Evolutionary conservation across 2,113 vertebrate genomes (phyloP).

Genomic region (Barbus barbus): DNA sequence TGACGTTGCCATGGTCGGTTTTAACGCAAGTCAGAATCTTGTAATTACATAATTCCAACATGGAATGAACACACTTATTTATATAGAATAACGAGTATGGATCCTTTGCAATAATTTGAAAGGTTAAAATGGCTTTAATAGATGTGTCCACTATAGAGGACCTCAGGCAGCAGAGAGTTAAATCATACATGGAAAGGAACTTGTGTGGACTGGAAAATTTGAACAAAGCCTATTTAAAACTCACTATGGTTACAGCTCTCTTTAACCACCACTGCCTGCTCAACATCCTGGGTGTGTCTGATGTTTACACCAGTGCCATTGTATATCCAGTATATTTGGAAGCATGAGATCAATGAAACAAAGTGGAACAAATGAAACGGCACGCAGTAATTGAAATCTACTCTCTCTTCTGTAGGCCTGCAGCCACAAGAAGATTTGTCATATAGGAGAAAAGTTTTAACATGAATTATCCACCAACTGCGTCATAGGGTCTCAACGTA

Average conservation of each 20-base stretch:
- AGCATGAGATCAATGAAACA: neutral
- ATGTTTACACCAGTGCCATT: slow-evolving; percentile 11
- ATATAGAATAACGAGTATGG: neutral
- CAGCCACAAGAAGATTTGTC: neutral
- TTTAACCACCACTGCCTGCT: slow-evolving; percentile 14
- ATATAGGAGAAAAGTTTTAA: slow-evolving; percentile 10
- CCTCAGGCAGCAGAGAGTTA: neutral
- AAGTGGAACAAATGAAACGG: neutral
- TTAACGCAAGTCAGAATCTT: neutral
- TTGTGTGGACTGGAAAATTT: slow-evolving; percentile 34
- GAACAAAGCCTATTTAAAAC: slow-evolving; percentile 41
- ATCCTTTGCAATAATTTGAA: neutral
- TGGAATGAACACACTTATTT: neutral
- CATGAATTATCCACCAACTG: neutral
- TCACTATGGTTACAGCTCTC: slow-evolving; percentile 34
- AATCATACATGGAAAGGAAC: slow-evolving; percentile 5
- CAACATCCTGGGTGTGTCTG: slow-evolving; percentile 48
- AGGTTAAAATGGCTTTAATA: neutral
- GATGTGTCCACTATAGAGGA: neutral
- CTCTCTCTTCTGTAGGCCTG: neutral
- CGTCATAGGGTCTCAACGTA: neutral
- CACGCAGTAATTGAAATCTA: too few relatives aligned
- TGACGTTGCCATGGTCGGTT: neutral
- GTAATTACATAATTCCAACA: neutral
- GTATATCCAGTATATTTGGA: neutral